Evolutionary conservation across 2,113 vertebrate genomes (phyloP).

Genomic region (Oncorhynchus gorbuscha): DNA sequence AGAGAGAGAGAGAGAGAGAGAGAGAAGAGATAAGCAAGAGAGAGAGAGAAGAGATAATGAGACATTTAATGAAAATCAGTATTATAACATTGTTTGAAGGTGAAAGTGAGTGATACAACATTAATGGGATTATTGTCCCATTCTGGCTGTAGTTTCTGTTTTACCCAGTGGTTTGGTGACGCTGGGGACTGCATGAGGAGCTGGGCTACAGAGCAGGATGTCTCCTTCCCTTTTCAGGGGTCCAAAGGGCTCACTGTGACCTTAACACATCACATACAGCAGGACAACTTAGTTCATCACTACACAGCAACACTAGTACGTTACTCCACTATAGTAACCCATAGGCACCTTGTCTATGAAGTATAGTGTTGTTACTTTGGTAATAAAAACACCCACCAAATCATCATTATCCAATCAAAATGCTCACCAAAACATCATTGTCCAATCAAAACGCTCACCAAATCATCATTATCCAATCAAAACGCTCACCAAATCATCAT

Average conservation of each 20-base stretch:
- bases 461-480: background rate
- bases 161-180: conserved; percentile 7
- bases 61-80: background rate
- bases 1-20: too few species aligned
- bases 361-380: background rate
- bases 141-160: background rate
- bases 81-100: background rate
- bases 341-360: background rate
- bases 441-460: background rate
- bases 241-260: conserved; percentile 4
- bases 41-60: too few species aligned
- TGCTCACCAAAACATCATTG: background rate
- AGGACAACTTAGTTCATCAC: background rate
- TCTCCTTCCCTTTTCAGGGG: background rate
- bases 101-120: background rate
- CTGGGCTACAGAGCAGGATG: background rate
- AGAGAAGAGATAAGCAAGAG: too few species aligned
- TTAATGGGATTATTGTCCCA: background rate
- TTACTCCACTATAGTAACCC: background rate
- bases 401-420: too few species aligned
- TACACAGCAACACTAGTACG: background rate
- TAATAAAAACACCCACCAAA: background rate
- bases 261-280: background rate
- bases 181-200: background rate
- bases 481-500: too few species aligned